Percentiles rank a stretch among this genome's conserved stretches.
Conservation (phyloP, 2,113 vertebrate species). For the chimpanzee (Pan troglodytes) region DNA sequence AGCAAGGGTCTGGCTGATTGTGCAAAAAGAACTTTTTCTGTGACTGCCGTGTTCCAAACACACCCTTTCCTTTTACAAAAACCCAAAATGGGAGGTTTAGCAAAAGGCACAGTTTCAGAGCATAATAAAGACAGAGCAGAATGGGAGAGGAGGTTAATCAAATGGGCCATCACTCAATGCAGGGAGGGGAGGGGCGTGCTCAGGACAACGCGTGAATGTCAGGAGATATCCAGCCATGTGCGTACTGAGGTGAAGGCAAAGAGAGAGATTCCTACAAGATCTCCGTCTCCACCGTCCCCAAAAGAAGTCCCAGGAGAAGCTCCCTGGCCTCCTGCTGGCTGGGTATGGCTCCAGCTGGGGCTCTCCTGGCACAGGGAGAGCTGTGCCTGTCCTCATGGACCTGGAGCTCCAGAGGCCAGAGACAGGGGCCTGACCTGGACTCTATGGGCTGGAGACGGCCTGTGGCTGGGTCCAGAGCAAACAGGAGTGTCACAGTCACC, state of each 20-base stretch:
- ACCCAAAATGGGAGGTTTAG: not conserved
- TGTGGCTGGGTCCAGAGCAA: not conserved
- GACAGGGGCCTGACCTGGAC: not conserved
- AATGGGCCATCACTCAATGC: fast-evolving
- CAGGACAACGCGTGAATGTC: not conserved
- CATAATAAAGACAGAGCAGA: not conserved
- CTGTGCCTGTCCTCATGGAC: not conserved
- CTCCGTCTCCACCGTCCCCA: not conserved
- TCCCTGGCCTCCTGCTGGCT: not conserved
- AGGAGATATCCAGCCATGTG: not conserved
- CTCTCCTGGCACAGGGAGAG: not conserved
- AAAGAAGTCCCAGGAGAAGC: not conserved
- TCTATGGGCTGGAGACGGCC: not conserved
- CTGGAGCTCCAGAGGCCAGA: not conserved
- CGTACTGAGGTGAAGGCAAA: not conserved
- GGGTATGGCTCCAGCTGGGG: not conserved
- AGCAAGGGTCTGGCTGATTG: not conserved
- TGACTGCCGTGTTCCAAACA: not conserved
- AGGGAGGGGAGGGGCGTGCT: not conserved
- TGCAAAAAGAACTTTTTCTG: not conserved
- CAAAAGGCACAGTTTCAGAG: not conserved
- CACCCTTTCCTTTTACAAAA: constrained; percentile 46
- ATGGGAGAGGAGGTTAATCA: not conserved
- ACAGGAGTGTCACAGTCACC: not conserved
- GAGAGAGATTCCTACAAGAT: not conserved